phyloP scores from a whole-genome alignment of 2,113 vertebrate species.

The Microcebus jonahi region DNA sequence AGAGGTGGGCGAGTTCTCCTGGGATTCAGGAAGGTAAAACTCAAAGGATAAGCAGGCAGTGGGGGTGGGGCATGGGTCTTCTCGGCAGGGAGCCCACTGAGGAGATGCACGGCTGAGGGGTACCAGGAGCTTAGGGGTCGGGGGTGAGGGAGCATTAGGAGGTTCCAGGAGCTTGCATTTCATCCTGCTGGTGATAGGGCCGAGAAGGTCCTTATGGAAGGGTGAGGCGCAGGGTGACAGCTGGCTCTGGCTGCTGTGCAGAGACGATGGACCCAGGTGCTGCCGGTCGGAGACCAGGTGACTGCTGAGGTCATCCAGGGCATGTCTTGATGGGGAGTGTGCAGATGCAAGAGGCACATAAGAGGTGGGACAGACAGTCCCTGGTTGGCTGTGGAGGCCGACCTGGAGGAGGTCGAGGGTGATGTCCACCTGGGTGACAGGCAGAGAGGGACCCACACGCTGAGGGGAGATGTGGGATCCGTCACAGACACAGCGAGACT shows the following conservation, averaged over 20 bases:
- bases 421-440: not conserved
- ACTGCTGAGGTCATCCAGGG: fast-evolving
- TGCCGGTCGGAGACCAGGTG: not conserved
- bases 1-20: not conserved
- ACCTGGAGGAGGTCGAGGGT: not conserved
- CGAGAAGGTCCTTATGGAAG: not conserved
- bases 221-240: too few species aligned
- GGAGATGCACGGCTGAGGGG: not conserved
- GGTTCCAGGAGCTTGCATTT: not conserved
- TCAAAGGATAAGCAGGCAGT: not conserved
- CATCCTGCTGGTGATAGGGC: fast-evolving
- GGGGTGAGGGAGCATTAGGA: not conserved
- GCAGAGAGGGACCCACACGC: not conserved
- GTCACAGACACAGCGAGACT: not conserved
- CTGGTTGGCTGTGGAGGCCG: not conserved
- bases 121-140: not conserved
- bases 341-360: not conserved
- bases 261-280: not conserved
- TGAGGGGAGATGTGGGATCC: fast-evolving
- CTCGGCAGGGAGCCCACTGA: not conserved
- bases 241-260: not conserved
- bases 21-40: too few species aligned
- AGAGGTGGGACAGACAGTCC: not conserved
- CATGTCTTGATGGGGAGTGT: not conserved
- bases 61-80: not conserved